Percentiles rank a stretch among this genome's conserved stretches.
Evolutionary conservation across 1,140 invertebrate genomes (phyloP).

Genomic region (Euura saliciscinereae): DNA sequence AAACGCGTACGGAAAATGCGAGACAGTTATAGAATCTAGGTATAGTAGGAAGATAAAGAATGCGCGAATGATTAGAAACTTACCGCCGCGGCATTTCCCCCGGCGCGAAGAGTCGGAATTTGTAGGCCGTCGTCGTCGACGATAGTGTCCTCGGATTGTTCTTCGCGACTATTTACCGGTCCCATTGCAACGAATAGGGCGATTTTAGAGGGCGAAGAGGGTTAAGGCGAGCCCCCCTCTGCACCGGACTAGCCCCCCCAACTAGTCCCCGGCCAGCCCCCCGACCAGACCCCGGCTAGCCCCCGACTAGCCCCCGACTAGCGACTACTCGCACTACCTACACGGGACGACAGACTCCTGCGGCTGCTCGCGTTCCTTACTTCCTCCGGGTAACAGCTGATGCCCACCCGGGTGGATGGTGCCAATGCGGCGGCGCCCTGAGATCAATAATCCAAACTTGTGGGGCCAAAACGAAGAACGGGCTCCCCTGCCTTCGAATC

Average conservation of each 20-base stretch:
- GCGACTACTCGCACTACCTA: constrained; percentile 8
- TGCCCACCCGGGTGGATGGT: background rate
- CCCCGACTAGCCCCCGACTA: constrained; percentile 18
- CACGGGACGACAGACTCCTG: constrained; percentile 4
- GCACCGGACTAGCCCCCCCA: background rate
- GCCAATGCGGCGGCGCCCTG: constrained; percentile 58
- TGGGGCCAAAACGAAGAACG: background rate
- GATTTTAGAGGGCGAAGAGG: constrained; percentile 1
- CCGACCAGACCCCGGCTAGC: constrained; percentile 14
- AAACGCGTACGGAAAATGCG: background rate
- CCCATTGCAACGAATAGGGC: constrained; percentile 46
- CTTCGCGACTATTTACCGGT: constrained; percentile 54
- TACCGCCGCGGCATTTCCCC: background rate
- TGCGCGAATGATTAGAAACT: background rate
- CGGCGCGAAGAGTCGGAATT: constrained; percentile 35
- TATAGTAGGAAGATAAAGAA: too few relatives aligned
- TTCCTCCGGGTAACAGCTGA: background rate
- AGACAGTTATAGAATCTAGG: too few relatives aligned
- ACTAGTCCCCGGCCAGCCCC: constrained; percentile 9
- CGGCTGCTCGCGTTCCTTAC: constrained; percentile 12
- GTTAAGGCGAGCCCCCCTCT: background rate
- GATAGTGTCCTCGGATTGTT: constrained; percentile 50
- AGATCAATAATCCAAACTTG: constrained; percentile 57
- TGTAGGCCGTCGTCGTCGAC: constrained; percentile 54
- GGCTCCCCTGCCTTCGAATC: too few relatives aligned